phyloP scores from a whole-genome alignment of 2,888 invertebrate species.

The Torymus auratus region DNA sequence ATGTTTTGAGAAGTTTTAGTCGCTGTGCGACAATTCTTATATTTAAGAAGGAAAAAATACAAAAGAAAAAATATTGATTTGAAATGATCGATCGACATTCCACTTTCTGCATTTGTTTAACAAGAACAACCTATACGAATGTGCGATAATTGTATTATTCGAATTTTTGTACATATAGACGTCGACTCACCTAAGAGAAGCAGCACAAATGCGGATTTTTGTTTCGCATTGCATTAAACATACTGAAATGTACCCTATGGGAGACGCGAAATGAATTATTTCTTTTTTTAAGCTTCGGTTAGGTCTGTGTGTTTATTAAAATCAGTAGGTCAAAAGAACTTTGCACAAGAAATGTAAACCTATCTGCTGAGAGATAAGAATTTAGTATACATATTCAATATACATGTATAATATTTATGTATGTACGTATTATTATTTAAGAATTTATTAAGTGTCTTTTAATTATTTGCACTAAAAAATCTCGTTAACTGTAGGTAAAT shows the following conservation, averaged over 20 bases:
- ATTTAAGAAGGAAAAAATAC: slow-evolving; percentile 36
- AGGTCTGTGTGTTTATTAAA: slow-evolving; percentile 51
- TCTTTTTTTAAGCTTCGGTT: slow-evolving; percentile 51
- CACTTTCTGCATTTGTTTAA: slow-evolving; percentile 62
- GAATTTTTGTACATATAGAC: slow-evolving; percentile 59
- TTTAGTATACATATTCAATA: slow-evolving; percentile 68
- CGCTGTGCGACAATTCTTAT: slow-evolving; percentile 57
- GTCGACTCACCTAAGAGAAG: slow-evolving; percentile 58
- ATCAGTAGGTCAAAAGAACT: slow-evolving; percentile 50
- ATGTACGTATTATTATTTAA: slow-evolving; percentile 68
- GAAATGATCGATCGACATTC: slow-evolving; percentile 60
- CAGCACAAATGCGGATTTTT: slow-evolving; percentile 59
- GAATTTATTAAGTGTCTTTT: slow-evolving; percentile 61
- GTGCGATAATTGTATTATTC: slow-evolving; percentile 57
- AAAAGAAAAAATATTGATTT: slow-evolving; percentile 53
- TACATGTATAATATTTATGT: slow-evolving; percentile 72
- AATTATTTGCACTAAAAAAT: slow-evolving; percentile 61
- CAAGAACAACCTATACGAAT: slow-evolving; percentile 45
- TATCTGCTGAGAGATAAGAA: slow-evolving; percentile 54
- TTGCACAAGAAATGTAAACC: slow-evolving; percentile 57
- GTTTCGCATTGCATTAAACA: slow-evolving; percentile 56
- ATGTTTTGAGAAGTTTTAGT: slow-evolving; percentile 58
- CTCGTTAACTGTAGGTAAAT: slow-evolving; percentile 55
- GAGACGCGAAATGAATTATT: slow-evolving; percentile 53
- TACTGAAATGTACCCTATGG: slow-evolving; percentile 59